phyloP scores from a whole-genome alignment of 2,888 invertebrate species.

The Dione juno region DNA sequence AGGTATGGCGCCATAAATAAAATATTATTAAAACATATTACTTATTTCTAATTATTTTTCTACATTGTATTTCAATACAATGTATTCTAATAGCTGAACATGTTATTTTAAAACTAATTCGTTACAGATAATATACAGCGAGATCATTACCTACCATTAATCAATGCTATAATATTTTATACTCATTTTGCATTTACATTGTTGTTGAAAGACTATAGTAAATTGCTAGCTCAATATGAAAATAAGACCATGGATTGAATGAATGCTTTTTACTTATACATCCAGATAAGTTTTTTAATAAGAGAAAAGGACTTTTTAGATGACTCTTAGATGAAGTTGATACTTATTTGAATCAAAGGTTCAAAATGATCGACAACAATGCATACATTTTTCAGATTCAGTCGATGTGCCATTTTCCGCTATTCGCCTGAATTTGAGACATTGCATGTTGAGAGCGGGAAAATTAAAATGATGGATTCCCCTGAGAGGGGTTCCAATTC shows the following conservation, averaged over 20 bases:
- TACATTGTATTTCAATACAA: background rate
- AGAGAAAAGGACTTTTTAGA: background rate
- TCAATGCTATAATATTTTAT: slow-evolving; percentile 9
- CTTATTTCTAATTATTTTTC: background rate
- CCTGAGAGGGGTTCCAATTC: no score
- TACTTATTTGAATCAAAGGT: no score
- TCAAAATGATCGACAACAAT: no score
- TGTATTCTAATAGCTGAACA: background rate
- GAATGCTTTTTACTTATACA: background rate
- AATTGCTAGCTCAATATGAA: background rate
- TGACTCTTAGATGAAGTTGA: no score
- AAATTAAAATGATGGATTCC: no score
- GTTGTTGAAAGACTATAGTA: slow-evolving; percentile 6
- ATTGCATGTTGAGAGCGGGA: no score
- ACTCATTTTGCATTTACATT: slow-evolving; percentile 10
- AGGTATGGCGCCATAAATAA: background rate
- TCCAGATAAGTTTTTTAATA: background rate
- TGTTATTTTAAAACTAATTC: background rate
- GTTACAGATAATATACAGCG: slow-evolving; percentile 10
- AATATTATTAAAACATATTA: background rate
- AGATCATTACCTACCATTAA: slow-evolving; percentile 12
- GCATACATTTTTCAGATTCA: no score
- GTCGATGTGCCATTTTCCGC: no score
- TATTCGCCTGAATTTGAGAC: no score
- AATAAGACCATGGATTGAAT: background rate